phyloP scores from a whole-genome alignment of 2,797 vertebrate genomes.

The Macropodus opercularis region DNA sequence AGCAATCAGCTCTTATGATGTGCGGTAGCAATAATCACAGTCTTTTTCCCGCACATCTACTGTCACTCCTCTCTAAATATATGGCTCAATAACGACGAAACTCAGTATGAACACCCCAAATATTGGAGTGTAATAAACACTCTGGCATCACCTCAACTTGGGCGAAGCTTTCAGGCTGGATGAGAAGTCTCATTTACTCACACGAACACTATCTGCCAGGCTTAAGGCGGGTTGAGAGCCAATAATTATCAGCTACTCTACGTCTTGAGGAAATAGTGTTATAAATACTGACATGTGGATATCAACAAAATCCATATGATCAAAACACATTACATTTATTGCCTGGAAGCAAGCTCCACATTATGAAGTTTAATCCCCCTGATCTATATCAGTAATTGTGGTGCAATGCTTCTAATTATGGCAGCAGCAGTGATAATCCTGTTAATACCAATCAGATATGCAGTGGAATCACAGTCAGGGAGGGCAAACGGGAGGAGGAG shows the following conservation, averaged over 20 bases:
- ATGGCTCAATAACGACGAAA: slow-evolving; percentile 43
- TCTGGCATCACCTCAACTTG: slow-evolving; percentile 27
- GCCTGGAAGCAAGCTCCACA: slow-evolving; percentile 65
- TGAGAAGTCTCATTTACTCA: slow-evolving; percentile 17
- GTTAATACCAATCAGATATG: slow-evolving; percentile 80
- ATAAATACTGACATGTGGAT: slow-evolving; percentile 54
- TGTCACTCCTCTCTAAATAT: slow-evolving; percentile 31
- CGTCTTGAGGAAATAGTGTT: slow-evolving; percentile 47
- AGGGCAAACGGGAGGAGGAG: slow-evolving; percentile 49
- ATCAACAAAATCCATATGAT: slow-evolving; percentile 66
- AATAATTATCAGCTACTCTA: slow-evolving; percentile 48
- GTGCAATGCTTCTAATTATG: slow-evolving; percentile 79
- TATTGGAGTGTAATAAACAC: slow-evolving; percentile 27
- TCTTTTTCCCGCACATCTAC: slow-evolving; percentile 8
- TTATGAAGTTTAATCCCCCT: slow-evolving; percentile 78
- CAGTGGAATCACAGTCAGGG: slow-evolving; percentile 50
- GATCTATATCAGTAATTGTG: slow-evolving; percentile 81
- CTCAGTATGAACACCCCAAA: slow-evolving; percentile 25
- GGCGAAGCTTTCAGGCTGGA: slow-evolving; percentile 3
- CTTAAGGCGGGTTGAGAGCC: slow-evolving; percentile 32
- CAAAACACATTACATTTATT: slow-evolving; percentile 64
- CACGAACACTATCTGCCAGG: slow-evolving; percentile 20
- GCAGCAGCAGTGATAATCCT: slow-evolving; percentile 79
- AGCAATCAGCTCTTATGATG: slow-evolving; percentile 5
- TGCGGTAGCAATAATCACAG: slow-evolving; percentile 18